These are phyloP conservation scores for Phataginus tricuspis DNA, from an alignment of 2,797 vertebrate species.

Conservation along the genomic window DNA sequence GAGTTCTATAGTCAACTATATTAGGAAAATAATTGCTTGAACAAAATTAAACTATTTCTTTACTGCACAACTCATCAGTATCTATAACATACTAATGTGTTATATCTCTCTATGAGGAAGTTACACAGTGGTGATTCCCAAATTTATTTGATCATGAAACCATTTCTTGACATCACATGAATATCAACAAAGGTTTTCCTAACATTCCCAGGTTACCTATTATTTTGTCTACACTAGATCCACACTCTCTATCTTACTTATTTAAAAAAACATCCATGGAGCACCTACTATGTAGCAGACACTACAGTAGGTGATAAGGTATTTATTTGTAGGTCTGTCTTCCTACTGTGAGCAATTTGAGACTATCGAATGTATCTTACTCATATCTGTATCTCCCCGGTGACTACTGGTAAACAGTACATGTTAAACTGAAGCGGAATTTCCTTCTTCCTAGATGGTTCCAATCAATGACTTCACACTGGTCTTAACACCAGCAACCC, in stretches of 20 bases:
- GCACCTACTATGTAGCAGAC: not conserved
- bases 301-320: not conserved
- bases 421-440: not conserved
- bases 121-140: not conserved
- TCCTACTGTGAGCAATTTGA: not conserved
- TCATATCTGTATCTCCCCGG: not conserved
- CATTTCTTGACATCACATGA: conserved; percentile 5
- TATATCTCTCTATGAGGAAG: not conserved
- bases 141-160: not conserved
- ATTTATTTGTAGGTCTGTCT: not conserved
- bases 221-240: not conserved
- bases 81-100: not conserved
- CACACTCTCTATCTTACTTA: not conserved
- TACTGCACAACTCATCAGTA: not conserved
- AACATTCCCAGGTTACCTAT: not conserved
- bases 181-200: not conserved
- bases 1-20: not conserved
- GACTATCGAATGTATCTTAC: not conserved
- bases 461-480: not conserved
- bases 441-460: not conserved
- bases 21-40: conserved; percentile 21
- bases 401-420: not conserved
- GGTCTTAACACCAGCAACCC: not conserved
- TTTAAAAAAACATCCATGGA: not conserved
- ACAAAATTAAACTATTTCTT: conserved; percentile 28